Evolutionary conservation across 30 jellyfish, hydroid and myxozoan genomes (phyloP).

Genomic region (Cassiopea xamachana): DNA sequence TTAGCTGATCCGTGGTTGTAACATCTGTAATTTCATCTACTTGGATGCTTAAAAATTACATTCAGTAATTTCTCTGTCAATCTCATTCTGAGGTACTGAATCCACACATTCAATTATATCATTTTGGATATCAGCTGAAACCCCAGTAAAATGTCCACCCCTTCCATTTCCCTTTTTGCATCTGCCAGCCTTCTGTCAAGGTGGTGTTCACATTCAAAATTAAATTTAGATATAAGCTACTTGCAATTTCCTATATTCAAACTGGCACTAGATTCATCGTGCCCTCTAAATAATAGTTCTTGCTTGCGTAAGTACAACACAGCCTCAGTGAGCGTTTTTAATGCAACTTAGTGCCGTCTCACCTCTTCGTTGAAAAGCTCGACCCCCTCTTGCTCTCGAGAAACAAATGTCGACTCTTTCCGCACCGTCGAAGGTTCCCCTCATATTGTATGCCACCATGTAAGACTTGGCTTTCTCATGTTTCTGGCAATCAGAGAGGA

Average conservation of each 20-base stretch:
- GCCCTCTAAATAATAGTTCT: conserved; percentile 34
- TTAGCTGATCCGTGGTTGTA: conserved; percentile 48
- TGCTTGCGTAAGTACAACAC: background rate
- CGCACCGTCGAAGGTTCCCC: conserved; percentile 14
- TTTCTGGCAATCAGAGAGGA: conserved; percentile 37
- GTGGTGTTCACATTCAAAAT: conserved; percentile 48
- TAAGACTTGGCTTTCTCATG: conserved; percentile 27
- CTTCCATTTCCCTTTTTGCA: background rate
- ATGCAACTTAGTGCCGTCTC: conserved; percentile 37
- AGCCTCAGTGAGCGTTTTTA: conserved; percentile 11
- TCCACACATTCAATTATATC: conserved; percentile 39
- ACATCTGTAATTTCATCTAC: background rate
- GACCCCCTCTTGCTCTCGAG: conserved; percentile 39
- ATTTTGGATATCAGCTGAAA: conserved; percentile 56
- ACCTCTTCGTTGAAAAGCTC: conserved; percentile 58
- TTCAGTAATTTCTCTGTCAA: conserved; percentile 26
- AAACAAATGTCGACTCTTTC: conserved; percentile 36
- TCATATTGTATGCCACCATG: conserved; percentile 12
- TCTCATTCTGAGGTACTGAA: conserved; percentile 24
- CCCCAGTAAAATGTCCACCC: conserved; percentile 44
- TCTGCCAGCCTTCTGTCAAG: conserved; percentile 40
- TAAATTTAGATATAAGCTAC: conserved; percentile 22
- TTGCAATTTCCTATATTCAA: conserved; percentile 18
- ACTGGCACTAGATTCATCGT: conserved; percentile 39
- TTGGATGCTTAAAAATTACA: conserved; percentile 31